Percentiles rank a stretch among this genome's conserved stretches.
Conservation (phyloP, 2,888 invertebrate genomes). For the Scaptomyza caliginosa region DNA sequence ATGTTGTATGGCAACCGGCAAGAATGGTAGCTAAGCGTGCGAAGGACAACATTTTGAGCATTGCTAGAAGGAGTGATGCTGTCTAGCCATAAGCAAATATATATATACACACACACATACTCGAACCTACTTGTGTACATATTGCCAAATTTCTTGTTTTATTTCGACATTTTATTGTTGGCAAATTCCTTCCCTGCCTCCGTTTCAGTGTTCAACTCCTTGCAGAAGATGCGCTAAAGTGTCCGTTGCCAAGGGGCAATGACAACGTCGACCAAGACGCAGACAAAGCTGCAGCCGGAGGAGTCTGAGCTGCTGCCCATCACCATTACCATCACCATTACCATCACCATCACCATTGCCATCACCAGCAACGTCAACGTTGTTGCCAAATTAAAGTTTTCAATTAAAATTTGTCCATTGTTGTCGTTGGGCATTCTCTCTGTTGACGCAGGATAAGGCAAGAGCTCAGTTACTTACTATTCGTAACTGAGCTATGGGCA, state of each 20-base stretch:
- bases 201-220: slow-evolving; percentile 27
- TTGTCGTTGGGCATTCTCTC: slow-evolving; percentile 48
- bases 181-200: slow-evolving; percentile 52
- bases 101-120: slow-evolving; percentile 9
- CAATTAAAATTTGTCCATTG: slow-evolving; percentile 74
- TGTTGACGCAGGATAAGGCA: slow-evolving; percentile 8
- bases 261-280: slow-evolving; percentile 62
- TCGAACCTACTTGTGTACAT: slow-evolving; percentile 7
- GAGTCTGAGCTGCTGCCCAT: slow-evolving; percentile 17
- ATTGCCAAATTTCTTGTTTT: slow-evolving; percentile 74
- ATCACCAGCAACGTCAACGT: slow-evolving; percentile 30
- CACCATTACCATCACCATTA: slow-evolving; percentile 12
- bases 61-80: slow-evolving; percentile 69
- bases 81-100: slow-evolving; percentile 74
- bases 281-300: slow-evolving; percentile 39
- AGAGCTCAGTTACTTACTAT: slow-evolving; percentile 1
- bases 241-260: slow-evolving; percentile 68
- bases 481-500: background rate
- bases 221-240: slow-evolving; percentile 43
- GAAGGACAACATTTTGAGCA: slow-evolving; percentile 66
- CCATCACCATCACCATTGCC: too few relatives aligned
- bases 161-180: slow-evolving; percentile 73
- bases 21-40: slow-evolving; percentile 52
- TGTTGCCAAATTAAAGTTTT: slow-evolving; percentile 79
- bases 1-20: slow-evolving; percentile 7